Conservation (phyloP, 2,113 vertebrate species). For the Vimba vimba region DNA sequence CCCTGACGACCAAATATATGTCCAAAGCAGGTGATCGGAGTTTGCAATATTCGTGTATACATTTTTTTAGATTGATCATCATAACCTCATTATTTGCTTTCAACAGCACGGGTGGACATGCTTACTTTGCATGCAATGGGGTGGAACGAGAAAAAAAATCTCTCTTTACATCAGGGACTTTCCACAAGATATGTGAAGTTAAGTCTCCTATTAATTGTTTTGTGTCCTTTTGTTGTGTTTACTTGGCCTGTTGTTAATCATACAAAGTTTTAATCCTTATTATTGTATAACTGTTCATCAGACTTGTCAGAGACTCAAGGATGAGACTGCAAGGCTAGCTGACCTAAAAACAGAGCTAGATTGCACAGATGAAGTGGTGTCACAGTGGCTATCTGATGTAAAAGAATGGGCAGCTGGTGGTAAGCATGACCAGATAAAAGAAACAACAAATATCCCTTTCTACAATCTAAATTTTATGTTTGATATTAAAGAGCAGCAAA, state of each 20-base stretch:
- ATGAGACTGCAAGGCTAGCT: not conserved
- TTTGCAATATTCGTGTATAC: too few relatives aligned
- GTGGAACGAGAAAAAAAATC: not conserved
- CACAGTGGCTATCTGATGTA: slow-evolving; percentile 2
- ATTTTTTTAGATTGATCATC: not conserved
- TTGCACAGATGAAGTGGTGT: not conserved
- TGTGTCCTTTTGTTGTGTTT: not conserved
- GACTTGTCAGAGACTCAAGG: not conserved
- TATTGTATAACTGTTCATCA: not conserved
- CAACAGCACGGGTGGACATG: not conserved
- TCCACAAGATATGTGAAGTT: not conserved
- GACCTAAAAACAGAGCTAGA: not conserved
- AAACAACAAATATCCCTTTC: not conserved
- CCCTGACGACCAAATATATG: too few relatives aligned
- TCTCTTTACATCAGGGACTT: not conserved
- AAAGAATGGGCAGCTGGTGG: slow-evolving; percentile 3
- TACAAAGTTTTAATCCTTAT: not conserved
- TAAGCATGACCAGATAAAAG: not conserved
- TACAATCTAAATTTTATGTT: not conserved
- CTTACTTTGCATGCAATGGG: not conserved
- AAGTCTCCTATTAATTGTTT: not conserved
- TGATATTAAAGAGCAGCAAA: not conserved
- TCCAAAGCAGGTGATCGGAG: not conserved
- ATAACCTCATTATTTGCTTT: not conserved
- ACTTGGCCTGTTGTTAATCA: not conserved